Base-by-base conservation (phyloP, 37 sponge, comb jelly and placozoan genomes). In the Mnemiopsis leidyi region DNA sequence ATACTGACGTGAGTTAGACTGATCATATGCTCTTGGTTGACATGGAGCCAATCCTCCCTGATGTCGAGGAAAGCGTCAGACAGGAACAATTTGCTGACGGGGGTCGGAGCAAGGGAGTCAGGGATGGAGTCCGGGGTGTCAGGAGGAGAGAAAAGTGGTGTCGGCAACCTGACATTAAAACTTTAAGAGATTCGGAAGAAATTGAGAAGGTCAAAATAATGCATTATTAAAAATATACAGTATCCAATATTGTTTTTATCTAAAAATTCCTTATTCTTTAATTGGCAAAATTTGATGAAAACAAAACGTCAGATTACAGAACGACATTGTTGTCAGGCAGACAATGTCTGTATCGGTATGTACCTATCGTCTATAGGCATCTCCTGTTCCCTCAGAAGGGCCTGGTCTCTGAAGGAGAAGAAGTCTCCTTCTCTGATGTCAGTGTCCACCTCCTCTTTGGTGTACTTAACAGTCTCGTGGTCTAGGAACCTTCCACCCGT, bases 51-150 rank as follows among this genome's bases (percentile, higher is more conserved):
- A 23, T 85, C 90, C 90, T 85, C 90, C 25, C 90, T 85, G 61
- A 85, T 85, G 48, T 85, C 90, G 20, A 33, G 40, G 90, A 85
- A 85, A 26, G 90, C 35, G 61, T 85, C 90, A n/a, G 90, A 38
- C 48, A 85, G 61, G 90, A 85, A 85, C 25, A 85, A 29, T 37
- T 85, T 85, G 48, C 90, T 85, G 90, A 85, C 90, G 0, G 90
- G 90, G 23, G 90, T 85, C 0, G 90, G 90, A 23, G 90, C 90
- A 35, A 85, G 90, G 7, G 90, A 85, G 61, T 85, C 90, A 21
- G 90, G 90, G 61, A 85, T 85, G 26, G 90, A 85, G 29, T 85
- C 90, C 25, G 90, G 90, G 0, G 90, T 85, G 30, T 85, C 90
- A 0, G 90, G 90, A 0, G 90, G 90, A 1, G 90, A 85, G 90